These are phyloP conservation scores for Exocentrus adspersus DNA, from an alignment of 2,888 invertebrate genomes.

Conservation along the genomic window DNA sequence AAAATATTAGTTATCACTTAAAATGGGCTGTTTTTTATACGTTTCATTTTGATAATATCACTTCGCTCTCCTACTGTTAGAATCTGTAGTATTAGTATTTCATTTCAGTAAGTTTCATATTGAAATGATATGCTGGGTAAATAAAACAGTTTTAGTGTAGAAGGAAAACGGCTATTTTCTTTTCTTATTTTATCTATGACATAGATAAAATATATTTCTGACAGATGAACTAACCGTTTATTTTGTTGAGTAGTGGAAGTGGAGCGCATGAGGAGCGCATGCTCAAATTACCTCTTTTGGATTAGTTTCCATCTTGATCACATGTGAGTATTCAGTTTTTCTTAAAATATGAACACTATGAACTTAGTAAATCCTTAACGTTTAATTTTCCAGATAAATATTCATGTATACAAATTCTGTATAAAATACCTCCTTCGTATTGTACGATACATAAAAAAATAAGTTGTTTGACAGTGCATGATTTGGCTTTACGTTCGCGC, in stretches of 20 bases:
- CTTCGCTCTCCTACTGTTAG: too few species aligned
- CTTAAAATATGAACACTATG: conserved; percentile 63
- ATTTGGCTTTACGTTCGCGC: conserved; percentile 65
- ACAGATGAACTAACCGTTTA: conserved; percentile 44
- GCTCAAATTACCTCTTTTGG: conserved; percentile 81
- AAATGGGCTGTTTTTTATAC: too few species aligned
- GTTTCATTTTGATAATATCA: too few species aligned
- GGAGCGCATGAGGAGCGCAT: conserved; percentile 69
- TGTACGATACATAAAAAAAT: conserved; percentile 33
- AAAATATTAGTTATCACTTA: too few species aligned
- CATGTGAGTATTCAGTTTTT: conserved; percentile 83
- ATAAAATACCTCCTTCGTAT: conserved; percentile 30
- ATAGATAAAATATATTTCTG: background rate
- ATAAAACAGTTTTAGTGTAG: too few species aligned
- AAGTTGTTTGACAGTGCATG: conserved; percentile 61
- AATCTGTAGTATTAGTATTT: too few species aligned
- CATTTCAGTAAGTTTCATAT: too few species aligned
- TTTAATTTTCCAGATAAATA: conserved; percentile 28
- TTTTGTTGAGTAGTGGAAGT: too few species aligned
- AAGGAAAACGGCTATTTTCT: too few species aligned
- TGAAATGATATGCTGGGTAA: too few species aligned
- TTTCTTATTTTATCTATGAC: too few species aligned
- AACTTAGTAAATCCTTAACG: conserved; percentile 48
- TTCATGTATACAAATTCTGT: conserved; percentile 32
- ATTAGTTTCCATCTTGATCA: conserved; percentile 89